Base-by-base conservation (phyloP, 2,888 invertebrate genomes). In the Dasysyrphus tricinctus region DNA sequence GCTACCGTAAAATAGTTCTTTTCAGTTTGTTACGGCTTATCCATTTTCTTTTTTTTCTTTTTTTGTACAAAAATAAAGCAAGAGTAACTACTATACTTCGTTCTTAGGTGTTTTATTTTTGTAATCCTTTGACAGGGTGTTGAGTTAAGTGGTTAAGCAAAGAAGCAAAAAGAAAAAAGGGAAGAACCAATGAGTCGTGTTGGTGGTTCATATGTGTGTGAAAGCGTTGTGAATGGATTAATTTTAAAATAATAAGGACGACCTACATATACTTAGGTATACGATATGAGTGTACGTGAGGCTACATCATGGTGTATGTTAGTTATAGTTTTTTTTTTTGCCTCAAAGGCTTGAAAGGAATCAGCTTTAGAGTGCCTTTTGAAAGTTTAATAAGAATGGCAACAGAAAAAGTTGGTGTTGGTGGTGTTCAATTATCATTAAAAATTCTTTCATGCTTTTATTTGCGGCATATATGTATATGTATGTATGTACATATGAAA, bases 51-150 rank as follows among this genome's bases (percentile, higher is more conserved):
- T 44, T 57, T 57, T 16, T n/a, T 9, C 57, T 24, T 42, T 42
- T 57, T 37, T 37, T 39, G n/a, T 51, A n/a, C 8, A 29, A 32
- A 49, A 29, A 24, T 39, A 19, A 39, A 42, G 39, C 9, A 14
- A 61, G 16, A 54, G 54, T 79, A 47, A 56, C 19, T 47, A 56
- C 19, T 47, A 80, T 29, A 54, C 24, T 76, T 67, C 32, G 29
- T 42, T 42, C 54, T 69, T 39, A 54, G 54, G 65, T 84, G 65
- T 76, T 80, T 80, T 80, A 75, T 76, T 84, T 80, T 56, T 51
- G n/a, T 54, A 76, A 49, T 49, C 67, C 49, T 76, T 76, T 67
- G 84, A 84, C 84, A 84, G 84, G 84, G 84, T 84, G 84, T 84
- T 84, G 84, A 80, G 80, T 67, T 80, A 84, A 84, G 84, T 80